phyloP scores from a whole-genome alignment of 1,140 invertebrate genomes.

The Ctenoplectra terminalis region DNA sequence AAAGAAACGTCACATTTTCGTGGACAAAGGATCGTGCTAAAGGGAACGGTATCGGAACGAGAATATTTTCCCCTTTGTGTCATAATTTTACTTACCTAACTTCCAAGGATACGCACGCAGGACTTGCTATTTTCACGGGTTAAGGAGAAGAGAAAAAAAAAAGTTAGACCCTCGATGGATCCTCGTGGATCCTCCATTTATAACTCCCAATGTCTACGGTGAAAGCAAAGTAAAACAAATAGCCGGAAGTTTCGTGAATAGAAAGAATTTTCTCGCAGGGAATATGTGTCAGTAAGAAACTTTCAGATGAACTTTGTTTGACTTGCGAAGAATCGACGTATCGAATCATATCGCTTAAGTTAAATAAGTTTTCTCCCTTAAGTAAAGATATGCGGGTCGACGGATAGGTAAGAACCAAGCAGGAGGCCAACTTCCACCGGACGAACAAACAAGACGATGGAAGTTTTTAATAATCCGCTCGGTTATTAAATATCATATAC shows the following conservation, averaged over 20 bases:
- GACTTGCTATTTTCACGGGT: neutral
- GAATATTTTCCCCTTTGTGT: neutral
- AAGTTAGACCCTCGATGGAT: slow-evolving; percentile 51
- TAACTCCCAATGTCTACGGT: slow-evolving; percentile 32
- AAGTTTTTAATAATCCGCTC: slow-evolving; percentile 54
- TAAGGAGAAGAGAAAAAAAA: slow-evolving; percentile 1
- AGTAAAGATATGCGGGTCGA: slow-evolving; percentile 43
- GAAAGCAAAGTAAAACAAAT: slow-evolving; percentile 71
- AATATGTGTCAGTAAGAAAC: slow-evolving; percentile 64
- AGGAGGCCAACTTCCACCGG: neutral
- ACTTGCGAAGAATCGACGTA: slow-evolving; percentile 70
- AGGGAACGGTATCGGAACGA: neutral
- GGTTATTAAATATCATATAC: slow-evolving; percentile 9
- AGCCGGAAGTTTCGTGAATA: slow-evolving; percentile 51
- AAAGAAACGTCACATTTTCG: neutral
- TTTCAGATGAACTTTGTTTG: slow-evolving; percentile 67
- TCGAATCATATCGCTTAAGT: slow-evolving; percentile 73
- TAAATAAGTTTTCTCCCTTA: slow-evolving; percentile 68
- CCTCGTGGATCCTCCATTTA: slow-evolving; percentile 44
- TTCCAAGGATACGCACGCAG: neutral
- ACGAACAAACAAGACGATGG: slow-evolving; percentile 4
- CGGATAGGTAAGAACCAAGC: slow-evolving; percentile 21
- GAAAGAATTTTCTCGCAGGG: slow-evolving; percentile 56
- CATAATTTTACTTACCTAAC: slow-evolving; percentile 30
- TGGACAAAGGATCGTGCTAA: neutral